Base-by-base conservation (phyloP, 2,113 vertebrate species). In the Petrocephalus zakoni region DNA sequence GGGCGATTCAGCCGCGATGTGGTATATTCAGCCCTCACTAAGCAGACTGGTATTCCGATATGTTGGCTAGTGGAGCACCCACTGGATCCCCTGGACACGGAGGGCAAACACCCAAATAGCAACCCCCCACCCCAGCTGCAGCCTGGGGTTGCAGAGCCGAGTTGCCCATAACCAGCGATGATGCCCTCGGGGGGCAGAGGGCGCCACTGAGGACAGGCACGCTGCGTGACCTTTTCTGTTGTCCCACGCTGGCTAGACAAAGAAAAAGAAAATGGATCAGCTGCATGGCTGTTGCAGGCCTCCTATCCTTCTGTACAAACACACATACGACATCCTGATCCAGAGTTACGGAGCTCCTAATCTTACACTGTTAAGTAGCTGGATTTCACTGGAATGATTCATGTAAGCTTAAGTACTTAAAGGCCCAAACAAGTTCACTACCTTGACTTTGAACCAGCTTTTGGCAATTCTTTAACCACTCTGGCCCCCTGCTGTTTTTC, bases 71-170 rank as follows among this genome's bases (percentile, higher is more conserved):
- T 29, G 34, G 72, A 51, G 53, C 87, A 78, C 68, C 87, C 68
- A 34, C 87, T 81, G 87, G 68, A 37, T 34, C 72, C 87, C 87
- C 42, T 81, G 64, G 87, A 37, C 10, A 88, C 29, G 56, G 72
- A 81, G 11, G 52, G 2, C 52, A 88, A 21, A 55, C 7, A 49
- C 10, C 2, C 6, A 83, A 68, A 68, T 10, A 42, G 29, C 29
- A 72, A 8, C 22, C 7, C 58, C 61, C 7, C n/a, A 13, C 29
- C 68, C 15, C 29, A 37, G 68, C 29, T 8, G 2, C 21, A 46
- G 1, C 42, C 37, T 29, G 2, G 78, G 37, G 19, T 8, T 82
- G 78, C 78, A 82, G 61, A 64, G 61, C 61, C 5, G 10, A 64
- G n/a, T 9, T 64, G 10, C n/a, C 3, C 61, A 13, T 68, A 68